These are phyloP conservation scores for Heliconius ismenius DNA, from an alignment of 2,888 invertebrate genomes.

Conservation along the genomic window DNA sequence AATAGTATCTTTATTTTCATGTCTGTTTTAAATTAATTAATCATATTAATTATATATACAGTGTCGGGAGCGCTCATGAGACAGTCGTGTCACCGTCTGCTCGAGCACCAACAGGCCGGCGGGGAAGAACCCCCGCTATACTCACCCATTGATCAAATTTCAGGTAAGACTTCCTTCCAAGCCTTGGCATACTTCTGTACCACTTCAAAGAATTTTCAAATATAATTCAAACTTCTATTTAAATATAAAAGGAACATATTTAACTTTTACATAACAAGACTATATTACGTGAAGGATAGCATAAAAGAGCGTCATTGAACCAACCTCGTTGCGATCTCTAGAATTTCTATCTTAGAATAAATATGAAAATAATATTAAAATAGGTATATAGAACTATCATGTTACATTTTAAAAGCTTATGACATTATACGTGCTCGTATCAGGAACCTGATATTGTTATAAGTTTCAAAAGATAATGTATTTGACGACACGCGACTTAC, in stretches of 20 bases:
- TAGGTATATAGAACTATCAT: slow-evolving; percentile 4
- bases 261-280: neutral
- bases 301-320: neutral
- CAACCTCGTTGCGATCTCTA: neutral
- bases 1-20: neutral
- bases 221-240: neutral
- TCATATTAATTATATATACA: slow-evolving; percentile 43
- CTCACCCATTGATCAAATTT: slow-evolving; percentile 79
- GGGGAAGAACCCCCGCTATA: slow-evolving; percentile 78
- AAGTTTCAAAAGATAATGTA: slow-evolving; percentile 8
- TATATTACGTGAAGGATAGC: neutral
- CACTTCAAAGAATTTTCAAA: neutral
- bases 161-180: slow-evolving; percentile 61
- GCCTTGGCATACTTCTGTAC: neutral
- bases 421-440: slow-evolving; percentile 9
- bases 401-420: slow-evolving; percentile 14
- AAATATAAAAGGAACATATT: slow-evolving; percentile 9
- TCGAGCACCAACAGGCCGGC: slow-evolving; percentile 79
- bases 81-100: slow-evolving; percentile 81
- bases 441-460: slow-evolving; percentile 14
- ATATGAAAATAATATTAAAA: slow-evolving; percentile 12
- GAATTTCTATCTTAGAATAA: slow-evolving; percentile 2
- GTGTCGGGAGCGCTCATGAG: slow-evolving; percentile 81
- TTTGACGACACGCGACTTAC: neutral
- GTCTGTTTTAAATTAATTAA: neutral